Base-by-base conservation (phyloP, 2,888 invertebrate genomes). In the Lithophane leautieri region DNA sequence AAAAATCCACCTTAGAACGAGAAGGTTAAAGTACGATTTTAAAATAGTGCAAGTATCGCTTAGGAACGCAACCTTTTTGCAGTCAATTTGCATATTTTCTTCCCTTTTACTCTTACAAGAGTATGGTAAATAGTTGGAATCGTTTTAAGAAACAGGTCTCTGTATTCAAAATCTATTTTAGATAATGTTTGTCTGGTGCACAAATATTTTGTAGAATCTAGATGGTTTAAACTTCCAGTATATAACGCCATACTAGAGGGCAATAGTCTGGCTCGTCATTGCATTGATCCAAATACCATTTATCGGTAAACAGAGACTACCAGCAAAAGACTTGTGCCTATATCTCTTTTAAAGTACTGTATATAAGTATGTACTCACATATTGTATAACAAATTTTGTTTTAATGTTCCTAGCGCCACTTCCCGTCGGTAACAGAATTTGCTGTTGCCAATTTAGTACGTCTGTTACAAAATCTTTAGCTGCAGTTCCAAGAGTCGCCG, bases 31-130 rank as follows among this genome's bases (percentile, higher is more conserved):
- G 88, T 78, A 50, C 42, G 60, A 44, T 74, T 83, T 82, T 16
- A 1, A 4, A 6, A 44, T 28, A 25, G 6, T 0, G 14, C 7
- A n/a, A 65, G 25, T 73, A 76, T 66, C 71, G 78, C 78, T 71
- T 84, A 82, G 75, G 83, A 84, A 78, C 83, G 73, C 76, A 84
- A 66, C 77, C 82, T 79, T 88, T 83, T 88, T 89, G 88, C 86
- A 83, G 86, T 85, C 91, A 92, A 92, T 94, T 94, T 94, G 93
- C 94, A 93, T 93, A 92, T 91, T 91, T 89, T 89, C 89, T 88
- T 92, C 92, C 88, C 91, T 93, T 92, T 93, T 92, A 88, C 90
- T 93, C 92, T 91, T 91, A 85, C 88, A 88, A 84, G 86, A 85
- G 86, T 89, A 84, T 85, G 87, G 89, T 91, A 90, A 92, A 90